Evolutionary conservation across 2,888 invertebrate species (phyloP), one percentile per base, ranked within the genome.

Genomic region (Terebella lapidaria): DNA sequence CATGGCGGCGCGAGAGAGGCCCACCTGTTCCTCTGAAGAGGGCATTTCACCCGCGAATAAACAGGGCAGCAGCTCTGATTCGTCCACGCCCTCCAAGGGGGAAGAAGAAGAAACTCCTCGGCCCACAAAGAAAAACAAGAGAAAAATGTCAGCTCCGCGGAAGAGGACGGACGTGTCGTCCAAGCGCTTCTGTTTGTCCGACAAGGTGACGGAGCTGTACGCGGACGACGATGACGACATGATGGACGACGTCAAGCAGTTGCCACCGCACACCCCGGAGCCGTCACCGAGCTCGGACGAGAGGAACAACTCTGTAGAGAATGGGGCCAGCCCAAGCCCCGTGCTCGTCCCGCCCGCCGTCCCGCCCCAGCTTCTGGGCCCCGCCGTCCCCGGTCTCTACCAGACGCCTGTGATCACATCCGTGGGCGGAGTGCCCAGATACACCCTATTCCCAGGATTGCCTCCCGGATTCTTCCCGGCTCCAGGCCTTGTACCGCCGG

Each of bases 81-180:
- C n/a, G n/a, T n/a, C n/a, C n/a, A n/a, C n/a, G n/a, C n/a, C n/a
- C n/a, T n/a, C n/a, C n/a, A n/a, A n/a, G n/a, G n/a, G n/a, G n/a
- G n/a, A n/a, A n/a, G n/a, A n/a, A n/a, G n/a, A n/a, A n/a, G n/a
- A n/a, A n/a, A n/a, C n/a, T n/a, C n/a, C 10, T 15, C 35, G 35
- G 10, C 35, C 10, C 35, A 35, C 35, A 10, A 10, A 18, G 35
- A 75, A 85, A 66, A 86, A 86, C 73, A 88, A 89, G 76, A 81
- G 88, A 61, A 89, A 89, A 77, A 83, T 86, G 61, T 84, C 85
- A 24, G 87, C 88, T 63, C 87, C 89, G 0, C 71, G 71, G 58
- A 71, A 72, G 56, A 62, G 75, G 35, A 71, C 71, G 22, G 76
- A 77, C 60, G 71, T 75, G 54, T 70, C 70, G 61, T 72, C 73